A percentile compares a stretch with the other conserved stretches of the same genome.
Evolutionary conservation across 2,888 invertebrate species (phyloP).

Genomic region (Rhodophaea formosa): DNA sequence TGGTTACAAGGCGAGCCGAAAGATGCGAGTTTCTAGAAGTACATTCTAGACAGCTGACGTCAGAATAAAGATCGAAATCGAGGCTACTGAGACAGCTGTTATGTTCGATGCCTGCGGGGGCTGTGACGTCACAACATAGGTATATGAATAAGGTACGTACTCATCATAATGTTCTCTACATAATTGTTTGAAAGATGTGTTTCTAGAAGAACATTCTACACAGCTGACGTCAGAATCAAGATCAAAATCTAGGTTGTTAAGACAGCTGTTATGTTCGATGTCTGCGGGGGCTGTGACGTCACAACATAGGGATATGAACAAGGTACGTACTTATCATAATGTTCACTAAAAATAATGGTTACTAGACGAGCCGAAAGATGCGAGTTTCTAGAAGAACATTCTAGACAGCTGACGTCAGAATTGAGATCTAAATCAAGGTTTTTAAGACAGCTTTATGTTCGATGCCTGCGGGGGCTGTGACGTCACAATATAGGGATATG

Average conservation of each 20-base stretch:
- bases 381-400: slow-evolving; percentile 97
- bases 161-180: too few species aligned
- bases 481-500: slow-evolving; percentile 87
- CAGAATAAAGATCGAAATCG: slow-evolving; percentile 92
- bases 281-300: slow-evolving; percentile 92
- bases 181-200: too few species aligned
- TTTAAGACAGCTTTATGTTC: slow-evolving; percentile 91
- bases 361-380: slow-evolving; percentile 94
- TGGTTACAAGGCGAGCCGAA: slow-evolving; percentile 91
- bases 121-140: slow-evolving; percentile 87
- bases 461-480: slow-evolving; percentile 91
- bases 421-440: slow-evolving; percentile 92
- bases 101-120: slow-evolving; percentile 90
- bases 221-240: slow-evolving; percentile 92
- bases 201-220: too few species aligned
- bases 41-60: slow-evolving; percentile 90
- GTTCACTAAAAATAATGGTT: slow-evolving; percentile 55
- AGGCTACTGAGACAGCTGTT: slow-evolving; percentile 92
- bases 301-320: slow-evolving; percentile 88
- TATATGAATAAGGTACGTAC: slow-evolving; percentile 88
- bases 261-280: slow-evolving; percentile 90
- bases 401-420: slow-evolving; percentile 90
- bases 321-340: slow-evolving; percentile 81
- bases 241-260: slow-evolving; percentile 91
- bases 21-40: slow-evolving; percentile 98